These are phyloP conservation scores for Parauchenoglanis punctatus DNA, from an alignment of 2,797 vertebrate genomes.

Conservation along the genomic window DNA sequence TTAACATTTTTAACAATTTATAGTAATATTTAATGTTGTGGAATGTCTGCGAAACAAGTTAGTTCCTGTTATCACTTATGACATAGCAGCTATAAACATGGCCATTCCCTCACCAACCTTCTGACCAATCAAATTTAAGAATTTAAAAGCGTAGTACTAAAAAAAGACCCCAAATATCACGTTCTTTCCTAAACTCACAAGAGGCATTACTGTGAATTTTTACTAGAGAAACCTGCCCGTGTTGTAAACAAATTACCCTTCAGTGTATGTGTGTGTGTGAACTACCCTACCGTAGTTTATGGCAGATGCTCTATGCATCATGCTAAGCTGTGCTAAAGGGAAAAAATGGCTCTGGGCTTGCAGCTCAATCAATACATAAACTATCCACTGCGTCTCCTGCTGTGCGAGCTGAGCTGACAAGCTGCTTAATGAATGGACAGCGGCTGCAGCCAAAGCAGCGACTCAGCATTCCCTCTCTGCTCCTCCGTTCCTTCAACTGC, in stretches of 20 bases:
- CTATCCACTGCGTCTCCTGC: constrained; percentile 70
- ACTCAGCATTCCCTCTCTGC: constrained; percentile 65
- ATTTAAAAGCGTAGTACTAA: neutral
- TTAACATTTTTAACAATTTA: neutral
- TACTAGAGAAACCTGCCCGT: neutral
- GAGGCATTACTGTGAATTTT: neutral
- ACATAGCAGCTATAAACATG: neutral
- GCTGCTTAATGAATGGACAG: constrained; percentile 73
- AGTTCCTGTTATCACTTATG: neutral
- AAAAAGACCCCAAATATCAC: neutral
- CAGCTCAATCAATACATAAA: constrained; percentile 80
- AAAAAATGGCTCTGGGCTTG: constrained; percentile 60
- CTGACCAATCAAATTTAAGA: neutral
- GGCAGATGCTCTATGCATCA: constrained; percentile 39
- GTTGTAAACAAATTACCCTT: neutral
- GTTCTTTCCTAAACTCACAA: neutral
- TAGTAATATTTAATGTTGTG: neutral
- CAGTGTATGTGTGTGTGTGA: neutral
- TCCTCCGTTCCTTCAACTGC: constrained; percentile 24
- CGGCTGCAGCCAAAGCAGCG: constrained; percentile 62
- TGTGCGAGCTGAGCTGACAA: constrained; percentile 70
- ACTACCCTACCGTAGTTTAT: neutral
- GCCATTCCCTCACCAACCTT: neutral
- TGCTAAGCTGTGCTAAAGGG: constrained; percentile 65
- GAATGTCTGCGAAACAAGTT: neutral